A percentile compares a stretch with the other conserved stretches of the same genome.
Evolutionary conservation across 1,140 invertebrate species (phyloP).

Genomic region (Macrosteles quadrilineatus): DNA sequence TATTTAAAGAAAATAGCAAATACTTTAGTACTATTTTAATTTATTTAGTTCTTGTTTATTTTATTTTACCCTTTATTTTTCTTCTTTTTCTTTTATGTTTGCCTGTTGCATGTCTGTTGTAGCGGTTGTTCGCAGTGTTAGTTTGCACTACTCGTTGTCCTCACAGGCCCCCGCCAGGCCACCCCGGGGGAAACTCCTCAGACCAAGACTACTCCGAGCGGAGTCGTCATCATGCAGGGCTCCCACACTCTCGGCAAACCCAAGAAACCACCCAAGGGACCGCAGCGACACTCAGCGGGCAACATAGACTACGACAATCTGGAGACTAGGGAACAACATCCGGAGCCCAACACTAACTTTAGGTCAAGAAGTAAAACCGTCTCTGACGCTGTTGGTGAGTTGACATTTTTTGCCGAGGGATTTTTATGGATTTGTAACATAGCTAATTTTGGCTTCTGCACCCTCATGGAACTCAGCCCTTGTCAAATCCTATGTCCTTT

Average conservation of each 20-base stretch:
- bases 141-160: not conserved
- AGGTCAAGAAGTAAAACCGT: conserved; percentile 86
- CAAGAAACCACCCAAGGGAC: conserved; percentile 48
- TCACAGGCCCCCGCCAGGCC: conserved; percentile 39
- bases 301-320: conserved; percentile 82
- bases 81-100: conserved; percentile 25
- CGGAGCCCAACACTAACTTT: conserved; percentile 59
- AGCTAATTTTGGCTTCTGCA: not conserved
- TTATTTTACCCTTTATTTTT: conserved; percentile 3
- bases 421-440: not conserved
- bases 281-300: conserved; percentile 86
- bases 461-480: too few relatives aligned
- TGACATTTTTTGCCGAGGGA: conserved; percentile 5
- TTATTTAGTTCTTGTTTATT: not conserved
- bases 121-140: conserved; percentile 4
- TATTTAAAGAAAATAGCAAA: too few relatives aligned
- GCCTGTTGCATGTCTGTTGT: not conserved
- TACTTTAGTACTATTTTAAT: too few relatives aligned
- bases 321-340: conserved; percentile 44
- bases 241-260: conserved; percentile 62
- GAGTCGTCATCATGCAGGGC: conserved; percentile 43
- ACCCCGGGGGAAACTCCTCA: conserved; percentile 47
- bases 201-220: conserved; percentile 45
- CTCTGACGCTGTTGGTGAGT: conserved; percentile 74
- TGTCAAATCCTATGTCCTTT: too few relatives aligned